A percentile compares a stretch with the other conserved stretches of the same genome.
Evolutionary conservation across 2,888 invertebrate species (phyloP).

Genomic region (Amblyteles armatorius): DNA sequence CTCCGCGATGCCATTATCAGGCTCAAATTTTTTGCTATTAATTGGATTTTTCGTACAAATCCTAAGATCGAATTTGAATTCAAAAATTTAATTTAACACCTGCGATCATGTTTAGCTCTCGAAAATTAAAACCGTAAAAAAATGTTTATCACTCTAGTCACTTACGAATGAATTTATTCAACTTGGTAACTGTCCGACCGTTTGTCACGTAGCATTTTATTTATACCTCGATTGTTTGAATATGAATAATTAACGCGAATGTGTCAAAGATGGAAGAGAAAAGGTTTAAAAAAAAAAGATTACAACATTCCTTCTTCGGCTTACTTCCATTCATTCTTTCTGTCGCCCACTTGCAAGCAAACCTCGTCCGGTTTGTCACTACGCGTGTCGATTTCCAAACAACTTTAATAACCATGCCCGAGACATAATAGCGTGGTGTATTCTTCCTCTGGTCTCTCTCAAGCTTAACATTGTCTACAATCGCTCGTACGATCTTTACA

Average conservation of each 20-base stretch:
- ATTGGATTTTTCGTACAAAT: too few species aligned
- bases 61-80: conserved; percentile 22
- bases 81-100: not conserved
- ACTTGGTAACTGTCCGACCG: not conserved
- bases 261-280: conserved; percentile 16
- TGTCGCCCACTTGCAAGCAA: conserved; percentile 41
- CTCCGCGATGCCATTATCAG: not conserved
- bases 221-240: conserved; percentile 26
- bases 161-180: conserved; percentile 5
- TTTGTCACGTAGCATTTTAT: not conserved
- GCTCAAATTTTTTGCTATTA: too few species aligned
- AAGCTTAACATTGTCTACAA: not conserved
- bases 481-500: too few species aligned
- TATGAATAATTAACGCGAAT: conserved; percentile 25
- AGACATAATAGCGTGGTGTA: conserved; percentile 5
- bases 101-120: not conserved
- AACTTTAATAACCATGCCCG: conserved; percentile 23
- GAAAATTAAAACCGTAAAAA: not conserved
- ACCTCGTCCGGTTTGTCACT: conserved; percentile 38
- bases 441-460: conserved; percentile 14
- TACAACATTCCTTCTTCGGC: not conserved
- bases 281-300: conserved; percentile 9
- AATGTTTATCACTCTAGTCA: not conserved
- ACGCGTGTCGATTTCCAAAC: conserved; percentile 49
- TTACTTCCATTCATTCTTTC: conserved; percentile 25